phyloP scores from a whole-genome alignment of 2,888 invertebrate genomes.

The Octonoba sinensis region DNA sequence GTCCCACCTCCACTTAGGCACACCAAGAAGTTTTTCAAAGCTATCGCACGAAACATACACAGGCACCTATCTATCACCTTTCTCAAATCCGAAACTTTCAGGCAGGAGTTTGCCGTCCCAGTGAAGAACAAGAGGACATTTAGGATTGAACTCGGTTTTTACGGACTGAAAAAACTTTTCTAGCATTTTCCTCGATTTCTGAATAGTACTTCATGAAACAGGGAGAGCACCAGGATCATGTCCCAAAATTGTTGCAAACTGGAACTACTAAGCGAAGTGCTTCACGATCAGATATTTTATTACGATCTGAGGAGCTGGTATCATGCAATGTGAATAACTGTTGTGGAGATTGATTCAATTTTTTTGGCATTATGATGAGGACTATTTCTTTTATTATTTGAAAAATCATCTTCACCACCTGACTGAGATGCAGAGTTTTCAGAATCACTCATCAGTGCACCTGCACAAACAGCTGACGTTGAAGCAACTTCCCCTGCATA shows the following conservation, averaged over 20 bases:
- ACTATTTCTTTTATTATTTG: too few relatives aligned
- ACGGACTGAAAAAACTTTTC: neutral
- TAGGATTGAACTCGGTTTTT: too few relatives aligned
- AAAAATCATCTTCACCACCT: too few relatives aligned
- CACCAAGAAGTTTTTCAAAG: slow-evolving; percentile 8
- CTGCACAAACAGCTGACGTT: too few relatives aligned
- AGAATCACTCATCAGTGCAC: too few relatives aligned
- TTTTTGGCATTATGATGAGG: neutral
- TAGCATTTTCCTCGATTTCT: slow-evolving; percentile 6
- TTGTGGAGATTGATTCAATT: neutral
- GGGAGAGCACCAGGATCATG: slow-evolving; percentile 1
- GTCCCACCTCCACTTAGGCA: slow-evolving; percentile 5
- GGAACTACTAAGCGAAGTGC: slow-evolving; percentile 5
- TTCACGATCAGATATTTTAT: too few relatives aligned
- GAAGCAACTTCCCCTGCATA: too few relatives aligned
- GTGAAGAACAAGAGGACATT: neutral
- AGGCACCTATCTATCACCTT: too few relatives aligned
- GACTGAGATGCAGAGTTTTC: too few relatives aligned
- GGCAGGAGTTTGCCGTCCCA: neutral
- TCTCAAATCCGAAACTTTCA: neutral
- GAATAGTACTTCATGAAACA: slow-evolving; percentile 8
- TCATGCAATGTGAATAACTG: slow-evolving; percentile 2
- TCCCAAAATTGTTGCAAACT: slow-evolving; percentile 8
- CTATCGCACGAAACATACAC: neutral
- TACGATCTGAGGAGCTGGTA: slow-evolving; percentile 10